A percentile compares a stretch with the other conserved stretches of the same genome.
Evolutionary conservation across 2,888 invertebrate species (phyloP).

Genomic region (Plagodis dolabraria): DNA sequence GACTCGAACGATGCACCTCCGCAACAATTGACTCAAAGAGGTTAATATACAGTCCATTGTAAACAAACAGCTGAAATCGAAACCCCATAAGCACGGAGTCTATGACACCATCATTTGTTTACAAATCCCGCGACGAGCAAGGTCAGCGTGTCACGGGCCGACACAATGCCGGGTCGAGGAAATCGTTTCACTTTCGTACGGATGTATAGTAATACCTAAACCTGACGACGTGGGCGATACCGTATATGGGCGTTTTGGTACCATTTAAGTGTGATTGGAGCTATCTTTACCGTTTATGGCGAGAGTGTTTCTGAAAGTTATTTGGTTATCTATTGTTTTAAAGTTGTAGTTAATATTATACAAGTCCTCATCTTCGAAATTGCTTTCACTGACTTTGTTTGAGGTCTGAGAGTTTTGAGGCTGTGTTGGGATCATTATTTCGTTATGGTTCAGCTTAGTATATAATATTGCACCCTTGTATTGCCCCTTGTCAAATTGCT

Average conservation of each 20-base stretch:
- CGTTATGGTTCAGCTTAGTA: no score
- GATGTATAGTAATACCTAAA: conserved; percentile 45
- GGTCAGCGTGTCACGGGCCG: conserved; percentile 67
- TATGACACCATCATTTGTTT: conserved; percentile 59
- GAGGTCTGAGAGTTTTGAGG: no score
- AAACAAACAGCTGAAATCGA: conserved; percentile 32
- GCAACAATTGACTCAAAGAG: no score
- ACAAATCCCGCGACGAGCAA: conserved; percentile 62
- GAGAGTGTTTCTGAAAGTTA: conserved; percentile 5
- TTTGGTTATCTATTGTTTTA: not conserved
- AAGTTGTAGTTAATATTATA: no score
- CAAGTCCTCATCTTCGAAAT: not conserved
- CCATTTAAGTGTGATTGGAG: conserved; percentile 4
- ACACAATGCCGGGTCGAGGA: conserved; percentile 66
- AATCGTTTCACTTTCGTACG: conserved; percentile 69
- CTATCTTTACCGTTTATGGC: not conserved
- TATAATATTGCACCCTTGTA: no score
- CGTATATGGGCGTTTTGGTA: conserved; percentile 16
- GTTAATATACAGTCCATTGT: conserved; percentile 8
- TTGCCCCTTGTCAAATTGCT: no score
- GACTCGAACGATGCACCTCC: no score
- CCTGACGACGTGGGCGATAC: conserved; percentile 20
- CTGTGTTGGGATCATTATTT: no score
- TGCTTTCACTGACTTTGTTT: no score
- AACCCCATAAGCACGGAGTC: conserved; percentile 33